These are phyloP conservation scores for Ambastaia sidthimunki DNA, from an alignment of 2,797 vertebrate species.

Conservation along the genomic window DNA sequence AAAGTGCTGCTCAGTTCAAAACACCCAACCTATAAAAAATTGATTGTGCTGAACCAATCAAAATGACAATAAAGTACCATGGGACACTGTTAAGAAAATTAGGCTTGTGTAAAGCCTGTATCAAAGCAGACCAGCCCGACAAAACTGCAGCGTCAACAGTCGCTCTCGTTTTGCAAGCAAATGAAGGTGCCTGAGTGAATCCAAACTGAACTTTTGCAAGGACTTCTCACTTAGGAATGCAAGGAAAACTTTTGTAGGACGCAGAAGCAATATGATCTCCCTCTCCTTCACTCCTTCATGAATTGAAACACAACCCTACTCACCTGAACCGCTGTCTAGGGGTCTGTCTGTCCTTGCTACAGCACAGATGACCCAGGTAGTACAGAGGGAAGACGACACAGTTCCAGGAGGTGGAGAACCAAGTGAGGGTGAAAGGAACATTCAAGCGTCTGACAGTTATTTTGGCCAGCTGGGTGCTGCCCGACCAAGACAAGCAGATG, in stretches of 20 bases:
- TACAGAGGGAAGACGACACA: conserved; percentile 94
- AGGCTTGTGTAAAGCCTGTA: conserved; percentile 18
- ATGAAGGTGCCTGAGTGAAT: conserved; percentile 1
- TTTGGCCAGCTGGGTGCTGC: conserved; percentile 93
- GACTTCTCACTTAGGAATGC: neutral
- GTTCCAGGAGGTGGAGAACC: conserved; percentile 98
- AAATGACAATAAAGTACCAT: conserved; percentile 8
- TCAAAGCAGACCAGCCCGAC: neutral
- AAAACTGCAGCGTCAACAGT: conserved; percentile 7
- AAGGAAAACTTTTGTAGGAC: neutral
- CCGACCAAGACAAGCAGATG: conserved; percentile 92
- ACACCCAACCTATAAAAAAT: neutral
- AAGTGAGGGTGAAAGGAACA: conserved; percentile 93
- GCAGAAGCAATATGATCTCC: conserved; percentile 6
- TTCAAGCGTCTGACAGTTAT: conserved; percentile 88
- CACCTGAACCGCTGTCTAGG: conserved; percentile 93
- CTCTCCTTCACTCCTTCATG: neutral
- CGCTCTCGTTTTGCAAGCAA: neutral
- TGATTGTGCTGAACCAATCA: conserved; percentile 15
- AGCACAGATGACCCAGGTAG: conserved; percentile 90
- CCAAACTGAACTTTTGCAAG: conserved; percentile 14
- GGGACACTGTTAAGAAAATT: conserved; percentile 32
- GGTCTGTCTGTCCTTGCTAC: conserved; percentile 89
- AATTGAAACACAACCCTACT: conserved; percentile 51
- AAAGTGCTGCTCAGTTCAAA: conserved; percentile 10